phyloP scores from a whole-genome alignment of 2,113 vertebrate species.

The Butorides virescens region DNA sequence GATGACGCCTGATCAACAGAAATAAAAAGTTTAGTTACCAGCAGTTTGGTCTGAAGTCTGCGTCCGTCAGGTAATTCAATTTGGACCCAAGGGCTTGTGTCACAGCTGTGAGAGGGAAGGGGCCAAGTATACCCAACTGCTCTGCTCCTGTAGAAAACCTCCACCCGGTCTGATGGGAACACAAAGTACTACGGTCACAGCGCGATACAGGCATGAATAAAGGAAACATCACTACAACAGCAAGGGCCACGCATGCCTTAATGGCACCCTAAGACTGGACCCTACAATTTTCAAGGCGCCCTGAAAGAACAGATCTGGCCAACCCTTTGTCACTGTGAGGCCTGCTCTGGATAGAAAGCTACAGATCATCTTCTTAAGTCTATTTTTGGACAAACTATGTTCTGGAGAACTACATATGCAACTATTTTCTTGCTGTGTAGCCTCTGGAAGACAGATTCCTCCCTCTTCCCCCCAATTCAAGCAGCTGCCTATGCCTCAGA shows the following conservation, averaged over 20 bases:
- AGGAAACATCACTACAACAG: neutral
- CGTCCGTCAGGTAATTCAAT: conserved; percentile 88
- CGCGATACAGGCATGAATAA: neutral
- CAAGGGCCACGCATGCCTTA: neutral
- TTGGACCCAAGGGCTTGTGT: conserved; percentile 89
- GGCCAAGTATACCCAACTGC: conserved; percentile 90
- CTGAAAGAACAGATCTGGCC: neutral
- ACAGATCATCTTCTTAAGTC: neutral
- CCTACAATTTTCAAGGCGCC: neutral
- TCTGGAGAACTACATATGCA: neutral
- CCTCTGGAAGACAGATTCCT: neutral
- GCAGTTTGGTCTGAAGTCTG: conserved; percentile 88
- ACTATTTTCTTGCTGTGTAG: neutral
- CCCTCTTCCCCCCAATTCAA: neutral
- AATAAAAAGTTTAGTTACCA: conserved; percentile 82
- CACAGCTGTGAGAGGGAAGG: conserved; percentile 71
- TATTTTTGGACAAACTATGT: neutral
- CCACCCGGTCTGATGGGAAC: conserved; percentile 80
- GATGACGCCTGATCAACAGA: conserved; percentile 39
- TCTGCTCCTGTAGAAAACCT: conserved; percentile 88
- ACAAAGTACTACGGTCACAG: conserved; percentile 19
- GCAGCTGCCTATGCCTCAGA: neutral
- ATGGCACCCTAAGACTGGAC: neutral
- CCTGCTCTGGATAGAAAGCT: neutral
- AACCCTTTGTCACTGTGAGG: neutral